phyloP scores from a whole-genome alignment of 2,888 invertebrate species.

The Drosophila pegasa region DNA sequence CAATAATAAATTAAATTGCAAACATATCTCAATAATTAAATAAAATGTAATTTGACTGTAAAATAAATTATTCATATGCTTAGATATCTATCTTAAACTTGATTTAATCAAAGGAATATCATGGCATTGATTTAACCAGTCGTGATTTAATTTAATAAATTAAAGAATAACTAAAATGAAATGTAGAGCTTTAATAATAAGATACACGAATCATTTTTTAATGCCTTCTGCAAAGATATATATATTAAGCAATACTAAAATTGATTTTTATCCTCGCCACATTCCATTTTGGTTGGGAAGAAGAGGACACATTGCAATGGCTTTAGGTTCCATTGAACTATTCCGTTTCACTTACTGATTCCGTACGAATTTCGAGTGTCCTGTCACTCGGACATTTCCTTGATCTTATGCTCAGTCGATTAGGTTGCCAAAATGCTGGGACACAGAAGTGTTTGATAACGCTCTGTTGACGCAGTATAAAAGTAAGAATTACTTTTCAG shows the following conservation, averaged over 20 bases:
- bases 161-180: no score
- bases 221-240: no score
- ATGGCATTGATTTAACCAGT: neutral
- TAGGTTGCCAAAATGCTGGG: neutral
- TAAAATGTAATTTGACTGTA: no score
- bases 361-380: slow-evolving; percentile 4
- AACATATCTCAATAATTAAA: no score
- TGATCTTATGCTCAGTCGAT: slow-evolving; percentile 24
- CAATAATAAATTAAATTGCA: no score
- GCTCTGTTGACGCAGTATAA: neutral
- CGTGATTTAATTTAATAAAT: neutral
- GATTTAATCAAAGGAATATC: no score
- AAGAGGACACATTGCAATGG: neutral
- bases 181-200: no score
- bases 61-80: no score
- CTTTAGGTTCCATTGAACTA: slow-evolving; percentile 31
- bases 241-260: neutral
- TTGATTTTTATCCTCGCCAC: neutral
- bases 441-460: neutral
- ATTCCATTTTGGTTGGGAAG: neutral
- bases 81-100: no score
- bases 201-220: neutral
- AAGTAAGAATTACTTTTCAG: neutral
- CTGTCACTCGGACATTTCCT: slow-evolving; percentile 17
- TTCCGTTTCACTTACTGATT: slow-evolving; percentile 34